A percentile compares a stretch with the other conserved stretches of the same genome.
phyloP scores from a whole-genome alignment of 1,140 invertebrate species.

The Asobara japonica region DNA sequence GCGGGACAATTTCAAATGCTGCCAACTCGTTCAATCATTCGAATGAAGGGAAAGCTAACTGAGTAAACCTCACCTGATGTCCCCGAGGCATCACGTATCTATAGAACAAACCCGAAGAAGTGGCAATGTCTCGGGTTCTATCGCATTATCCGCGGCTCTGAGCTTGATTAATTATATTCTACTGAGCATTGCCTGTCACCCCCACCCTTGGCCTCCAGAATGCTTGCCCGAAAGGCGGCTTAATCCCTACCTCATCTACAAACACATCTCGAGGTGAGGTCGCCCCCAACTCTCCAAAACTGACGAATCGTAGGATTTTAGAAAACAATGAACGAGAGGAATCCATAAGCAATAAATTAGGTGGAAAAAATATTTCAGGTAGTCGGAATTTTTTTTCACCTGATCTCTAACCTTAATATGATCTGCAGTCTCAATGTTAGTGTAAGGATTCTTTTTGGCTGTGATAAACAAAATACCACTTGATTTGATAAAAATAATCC shows the following conservation, averaged over 20 bases:
- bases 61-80: not conserved
- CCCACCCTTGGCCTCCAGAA: constrained; percentile 25
- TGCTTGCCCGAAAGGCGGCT: constrained; percentile 11
- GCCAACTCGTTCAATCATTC: not conserved
- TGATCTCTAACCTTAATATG: not conserved
- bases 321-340: constrained; percentile 47
- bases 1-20: not conserved
- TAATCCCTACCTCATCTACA: constrained; percentile 20
- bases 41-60: not conserved
- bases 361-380: constrained; percentile 50
- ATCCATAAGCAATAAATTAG: constrained; percentile 59
- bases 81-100: not conserved
- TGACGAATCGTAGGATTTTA: constrained; percentile 46
- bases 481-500: no score
- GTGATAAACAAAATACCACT: no score
- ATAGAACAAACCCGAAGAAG: not conserved
- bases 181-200: constrained; percentile 39
- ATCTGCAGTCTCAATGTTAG: no score
- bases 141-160: constrained; percentile 42
- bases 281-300: constrained; percentile 7
- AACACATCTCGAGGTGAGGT: not conserved
- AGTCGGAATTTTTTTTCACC: constrained; percentile 10
- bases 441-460: no score
- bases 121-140: not conserved
- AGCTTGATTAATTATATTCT: constrained; percentile 57